phyloP scores from a whole-genome alignment of 2,888 invertebrate species.

The Nomada ruficornis region DNA sequence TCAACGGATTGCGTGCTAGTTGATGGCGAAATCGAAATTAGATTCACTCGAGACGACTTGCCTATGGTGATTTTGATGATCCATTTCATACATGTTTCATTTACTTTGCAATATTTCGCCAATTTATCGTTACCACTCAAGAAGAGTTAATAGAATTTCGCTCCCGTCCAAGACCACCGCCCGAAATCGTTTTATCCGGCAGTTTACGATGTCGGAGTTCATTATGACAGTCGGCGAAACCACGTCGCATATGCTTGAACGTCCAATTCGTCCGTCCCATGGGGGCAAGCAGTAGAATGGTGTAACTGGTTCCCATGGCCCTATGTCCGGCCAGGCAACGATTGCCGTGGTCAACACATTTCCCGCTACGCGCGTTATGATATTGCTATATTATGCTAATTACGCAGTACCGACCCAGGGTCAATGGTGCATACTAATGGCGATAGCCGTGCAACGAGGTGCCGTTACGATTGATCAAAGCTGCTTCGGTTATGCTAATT shows the following conservation, averaged over 20 bases:
- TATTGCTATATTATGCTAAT: conserved; percentile 83
- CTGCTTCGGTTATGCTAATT: conserved; percentile 79
- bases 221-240: conserved; percentile 65
- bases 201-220: conserved; percentile 65
- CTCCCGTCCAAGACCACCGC: conserved; percentile 17
- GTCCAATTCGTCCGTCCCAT: conserved; percentile 65
- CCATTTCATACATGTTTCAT: too few species aligned
- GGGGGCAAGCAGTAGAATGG: conserved; percentile 58
- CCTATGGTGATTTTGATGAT: too few species aligned
- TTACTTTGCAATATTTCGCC: too few species aligned
- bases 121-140: too few species aligned
- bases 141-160: conserved; percentile 22
- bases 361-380: conserved; percentile 76
- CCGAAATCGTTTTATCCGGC: conserved; percentile 36
- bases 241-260: conserved; percentile 69
- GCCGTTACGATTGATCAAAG: conserved; percentile 80
- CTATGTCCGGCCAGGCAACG: conserved; percentile 58
- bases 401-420: conserved; percentile 74
- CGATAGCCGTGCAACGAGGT: conserved; percentile 72
- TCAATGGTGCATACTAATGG: conserved; percentile 81
- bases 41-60: too few species aligned
- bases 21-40: too few species aligned
- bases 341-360: conserved; percentile 70
- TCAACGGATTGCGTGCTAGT: too few species aligned
- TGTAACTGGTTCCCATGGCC: conserved; percentile 13